Conservation (phyloP, 2,113 vertebrate species). For the Podarcis cretensis region DNA sequence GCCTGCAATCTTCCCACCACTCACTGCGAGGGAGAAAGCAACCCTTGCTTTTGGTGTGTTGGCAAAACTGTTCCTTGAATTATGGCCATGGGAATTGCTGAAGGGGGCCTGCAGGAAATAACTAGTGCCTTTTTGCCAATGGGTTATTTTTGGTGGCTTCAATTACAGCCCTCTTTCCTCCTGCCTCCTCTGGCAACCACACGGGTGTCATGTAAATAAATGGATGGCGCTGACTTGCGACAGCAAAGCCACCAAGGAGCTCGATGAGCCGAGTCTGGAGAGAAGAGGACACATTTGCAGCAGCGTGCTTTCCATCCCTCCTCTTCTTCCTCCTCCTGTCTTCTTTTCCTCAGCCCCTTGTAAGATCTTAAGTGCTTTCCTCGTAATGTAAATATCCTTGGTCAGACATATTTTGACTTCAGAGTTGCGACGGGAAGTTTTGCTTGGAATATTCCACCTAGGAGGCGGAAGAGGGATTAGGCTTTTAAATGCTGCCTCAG, state of each 20-base stretch:
- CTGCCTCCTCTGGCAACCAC: constrained; percentile 48
- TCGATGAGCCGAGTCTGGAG: constrained; percentile 30
- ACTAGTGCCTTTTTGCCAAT: constrained; percentile 68
- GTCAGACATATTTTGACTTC: constrained; percentile 48
- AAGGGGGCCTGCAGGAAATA: constrained; percentile 70
- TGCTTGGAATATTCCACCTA: constrained; percentile 50
- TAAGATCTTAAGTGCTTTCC: constrained; percentile 37
- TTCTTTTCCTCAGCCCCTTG: not conserved
- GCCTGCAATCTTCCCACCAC: not conserved
- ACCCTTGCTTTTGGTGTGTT: constrained; percentile 35
- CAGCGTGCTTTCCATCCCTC: constrained; percentile 34
- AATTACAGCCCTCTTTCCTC: constrained; percentile 70
- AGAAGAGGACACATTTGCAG: constrained; percentile 62
- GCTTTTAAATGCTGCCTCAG: constrained; percentile 61
- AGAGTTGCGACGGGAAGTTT: constrained; percentile 53
- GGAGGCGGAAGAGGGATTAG: constrained; percentile 51
- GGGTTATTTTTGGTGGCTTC: constrained; percentile 77
- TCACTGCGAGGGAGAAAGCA: constrained; percentile 12
- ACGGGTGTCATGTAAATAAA: constrained; percentile 63
- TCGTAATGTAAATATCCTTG: constrained; percentile 54
- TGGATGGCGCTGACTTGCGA: constrained; percentile 47
- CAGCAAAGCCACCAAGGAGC: constrained; percentile 31
- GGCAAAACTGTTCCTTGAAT: constrained; percentile 35
- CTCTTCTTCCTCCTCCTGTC: not conserved
- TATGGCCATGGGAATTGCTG: constrained; percentile 61